Conservation (phyloP, 2,888 invertebrate species). For the Microplitis manilae region DNA sequence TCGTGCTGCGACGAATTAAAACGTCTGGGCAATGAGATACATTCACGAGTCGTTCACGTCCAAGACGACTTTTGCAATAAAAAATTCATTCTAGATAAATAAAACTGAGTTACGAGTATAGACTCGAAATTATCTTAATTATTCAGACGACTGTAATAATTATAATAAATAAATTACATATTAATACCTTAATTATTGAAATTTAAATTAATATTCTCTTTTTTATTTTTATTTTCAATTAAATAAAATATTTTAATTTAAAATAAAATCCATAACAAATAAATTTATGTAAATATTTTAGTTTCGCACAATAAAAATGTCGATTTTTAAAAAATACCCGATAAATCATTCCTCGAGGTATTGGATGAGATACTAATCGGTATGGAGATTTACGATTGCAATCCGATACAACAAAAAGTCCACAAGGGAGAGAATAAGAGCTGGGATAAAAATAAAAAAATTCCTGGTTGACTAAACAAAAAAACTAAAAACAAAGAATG, state of each 20-base stretch:
- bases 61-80: background rate
- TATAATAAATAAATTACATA: background rate
- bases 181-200: background rate
- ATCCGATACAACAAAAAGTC: constrained; percentile 8
- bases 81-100: background rate
- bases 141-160: background rate
- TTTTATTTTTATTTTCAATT: background rate
- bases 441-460: constrained; percentile 25
- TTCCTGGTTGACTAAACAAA: constrained; percentile 17
- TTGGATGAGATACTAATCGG: constrained; percentile 37
- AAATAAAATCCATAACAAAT: constrained; percentile 7
- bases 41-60: constrained; percentile 1
- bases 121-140: background rate
- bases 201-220: background rate
- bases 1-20: constrained; percentile 29
- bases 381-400: constrained; percentile 35
- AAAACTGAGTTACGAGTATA: background rate
- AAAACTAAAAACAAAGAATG: background rate
- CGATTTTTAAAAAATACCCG: background rate
- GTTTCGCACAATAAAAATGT: background rate
- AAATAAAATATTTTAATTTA: constrained; percentile 23
- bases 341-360: constrained; percentile 33
- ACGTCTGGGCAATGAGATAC: constrained; percentile 23
- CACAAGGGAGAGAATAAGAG: constrained; percentile 8
- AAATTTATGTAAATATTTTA: background rate